These are phyloP conservation scores for Epinotia bilunana DNA, from an alignment of 2,888 invertebrate genomes.

Conservation along the genomic window DNA sequence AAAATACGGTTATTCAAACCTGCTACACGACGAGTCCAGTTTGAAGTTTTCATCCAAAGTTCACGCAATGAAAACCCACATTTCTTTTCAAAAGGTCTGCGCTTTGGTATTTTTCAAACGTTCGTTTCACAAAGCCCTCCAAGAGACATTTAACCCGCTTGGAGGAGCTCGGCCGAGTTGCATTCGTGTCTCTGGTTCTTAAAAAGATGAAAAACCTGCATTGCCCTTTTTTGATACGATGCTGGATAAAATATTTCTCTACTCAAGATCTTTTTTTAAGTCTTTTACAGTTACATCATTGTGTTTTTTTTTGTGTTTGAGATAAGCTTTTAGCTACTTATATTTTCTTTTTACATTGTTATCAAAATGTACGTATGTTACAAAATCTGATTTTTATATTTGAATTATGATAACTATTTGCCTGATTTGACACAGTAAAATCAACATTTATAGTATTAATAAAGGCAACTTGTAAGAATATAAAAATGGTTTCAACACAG, in stretches of 20 bases:
- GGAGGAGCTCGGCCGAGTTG: conserved; percentile 26
- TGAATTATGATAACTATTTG: neutral
- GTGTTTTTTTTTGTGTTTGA: neutral
- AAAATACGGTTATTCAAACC: neutral
- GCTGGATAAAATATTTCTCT: neutral
- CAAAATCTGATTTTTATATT: too few relatives aligned
- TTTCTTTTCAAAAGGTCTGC: conserved; percentile 14
- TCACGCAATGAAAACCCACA: neutral
- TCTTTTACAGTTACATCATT: too few relatives aligned
- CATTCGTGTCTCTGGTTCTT: conserved; percentile 30
- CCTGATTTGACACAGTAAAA: neutral
- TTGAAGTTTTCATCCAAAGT: conserved; percentile 6
- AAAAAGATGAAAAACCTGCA: conserved; percentile 7
- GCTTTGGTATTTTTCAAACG: neutral
- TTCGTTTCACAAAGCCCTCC: conserved; percentile 5
- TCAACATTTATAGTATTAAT: neutral
- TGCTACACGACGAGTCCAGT: neutral
- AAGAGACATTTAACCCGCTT: conserved; percentile 21
- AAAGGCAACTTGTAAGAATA: neutral
- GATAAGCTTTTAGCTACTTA: neutral
- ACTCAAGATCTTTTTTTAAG: too few relatives aligned
- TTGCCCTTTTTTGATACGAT: neutral
- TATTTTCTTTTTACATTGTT: neutral
- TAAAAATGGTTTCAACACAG: too few relatives aligned
- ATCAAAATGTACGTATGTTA: too few relatives aligned